Base-by-base conservation (phyloP, 2,888 invertebrate species). In the Caenorhabditis afra region DNA sequence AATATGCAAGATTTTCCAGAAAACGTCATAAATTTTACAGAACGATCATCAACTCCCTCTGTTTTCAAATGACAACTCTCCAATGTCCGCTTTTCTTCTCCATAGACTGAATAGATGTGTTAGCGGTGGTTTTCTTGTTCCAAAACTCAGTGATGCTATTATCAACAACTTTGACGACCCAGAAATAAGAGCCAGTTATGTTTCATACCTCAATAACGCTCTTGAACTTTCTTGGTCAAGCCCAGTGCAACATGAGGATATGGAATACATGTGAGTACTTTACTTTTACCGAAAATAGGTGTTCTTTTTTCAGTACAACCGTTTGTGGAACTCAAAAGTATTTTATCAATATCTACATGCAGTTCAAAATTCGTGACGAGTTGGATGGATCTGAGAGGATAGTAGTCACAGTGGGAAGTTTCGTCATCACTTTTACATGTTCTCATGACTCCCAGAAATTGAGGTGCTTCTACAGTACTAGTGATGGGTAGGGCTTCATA, bases 181-280 rank as follows among this genome's bases (percentile, higher is more conserved):
- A 16, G 16, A 45, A 0, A 12, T 35, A 12, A 44, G 29, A 44
- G 41, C 35, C 11, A 16, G 23, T 10, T 37, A 41, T n/a, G 7
- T 44, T 1, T 1, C 18, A 0, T 20, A 29, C 7, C 12, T 73
- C 2, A 49, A 41, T 1, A 29, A n/a, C 1, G n/a, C 29, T 14
- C 35, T 73, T 1, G 22, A 39, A 0, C 3, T 39, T 0, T 73
- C 73, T 3, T 73, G 73, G 73, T 55, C 29, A 0, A 16, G 35
- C 14, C 41, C 73, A 0, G 64, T 65, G 18, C 73, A 73, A 41
- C 41, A 57, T 16, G 73, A 73, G 22, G 49, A 73, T 52, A 57
- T 73, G 73, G 73, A 73, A 11, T 73, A 73, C 23, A 37, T 73
- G 73, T 73, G 4, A 35, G 64, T 37, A 20, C 3, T 47, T 14